Conservation (phyloP, 2,113 vertebrate genomes). For the Ophiodon elongatus region DNA sequence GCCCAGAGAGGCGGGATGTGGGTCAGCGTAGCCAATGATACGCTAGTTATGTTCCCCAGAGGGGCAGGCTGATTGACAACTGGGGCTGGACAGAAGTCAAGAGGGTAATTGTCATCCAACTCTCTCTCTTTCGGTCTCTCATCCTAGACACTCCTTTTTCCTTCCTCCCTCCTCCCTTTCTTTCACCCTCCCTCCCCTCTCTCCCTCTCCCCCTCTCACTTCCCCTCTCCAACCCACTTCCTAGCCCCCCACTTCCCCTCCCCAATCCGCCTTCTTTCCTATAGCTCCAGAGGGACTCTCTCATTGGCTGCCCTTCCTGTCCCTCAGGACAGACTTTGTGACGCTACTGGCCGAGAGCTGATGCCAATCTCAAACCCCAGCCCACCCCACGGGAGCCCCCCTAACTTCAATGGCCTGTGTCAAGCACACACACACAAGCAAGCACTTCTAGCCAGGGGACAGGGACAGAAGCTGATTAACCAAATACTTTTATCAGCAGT, state of each 20-base stretch:
- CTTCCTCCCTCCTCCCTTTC: conserved; percentile 5
- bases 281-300: conserved; percentile 62
- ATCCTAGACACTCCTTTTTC: conserved; percentile 47
- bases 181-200: conserved; percentile 6
- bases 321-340: conserved; percentile 75
- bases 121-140: conserved; percentile 57
- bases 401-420: conserved; percentile 82
- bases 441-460: conserved; percentile 73
- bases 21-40: conserved; percentile 70
- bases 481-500: conserved; percentile 89
- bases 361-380: conserved; percentile 82
- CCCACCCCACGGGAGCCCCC: conserved; percentile 60
- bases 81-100: conserved; percentile 79
- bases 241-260: conserved; percentile 39
- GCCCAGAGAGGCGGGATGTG: conserved; percentile 77
- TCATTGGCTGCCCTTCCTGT: conserved; percentile 79
- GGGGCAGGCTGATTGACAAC: conserved; percentile 78
- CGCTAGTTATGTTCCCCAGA: conserved; percentile 32
- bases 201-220: conserved; percentile 7
- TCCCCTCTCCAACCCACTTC: conserved; percentile 46
- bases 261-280: conserved; percentile 37
- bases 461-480: conserved; percentile 87
- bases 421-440: conserved; percentile 51
- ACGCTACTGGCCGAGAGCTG: conserved; percentile 75
- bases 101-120: conserved; percentile 78